Base-by-base conservation (phyloP, 1,140 invertebrate genomes). In the Pseudobourletiella spinata region DNA sequence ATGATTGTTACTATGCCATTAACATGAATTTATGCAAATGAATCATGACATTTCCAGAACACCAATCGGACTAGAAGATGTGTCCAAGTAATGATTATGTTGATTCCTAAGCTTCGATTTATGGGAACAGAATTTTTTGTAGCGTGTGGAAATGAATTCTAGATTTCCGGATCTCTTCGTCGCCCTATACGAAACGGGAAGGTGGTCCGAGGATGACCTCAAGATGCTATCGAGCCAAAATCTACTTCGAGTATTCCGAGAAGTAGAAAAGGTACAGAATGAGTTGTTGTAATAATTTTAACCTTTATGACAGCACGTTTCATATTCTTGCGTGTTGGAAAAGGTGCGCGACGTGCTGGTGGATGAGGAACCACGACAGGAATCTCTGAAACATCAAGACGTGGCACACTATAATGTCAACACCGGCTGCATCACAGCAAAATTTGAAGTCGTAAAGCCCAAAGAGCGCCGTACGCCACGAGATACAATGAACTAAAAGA, bases 141-240 rank as follows among this genome's bases (percentile, higher is more conserved):
- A n/a, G n/a, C n/a, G n/a, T n/a, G n/a, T n/a, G n/a, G n/a, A 73
- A 80, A 35, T 79, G 79, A 6, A 65, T 81, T 32, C 79, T 80
- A 71, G 79, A 79, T 26, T 79, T 62, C 79, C 79, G 0, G 64
- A 71, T 20, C 68, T 80, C 35, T 76, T 80, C 55, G 73, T 71
- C n/a, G 75, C 74, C 56, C 67, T 75, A 6, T 39, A 70, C 14
- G 85, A 89, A 74, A 84, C 85, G 30, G 69, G 74, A 2, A 70
- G 73, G 14, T 80, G 78, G 77, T 68, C 71, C 3, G 71, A 75
- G 16, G 72, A 71, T 4, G 76, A 80, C 20, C 63, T 80, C 20
- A 72, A 73, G 46, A 78, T 79, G 70, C 54, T 80, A 24, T 72
- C 77, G 15, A 77, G 78, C 0, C 62, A 71, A 43, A 80, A 80